These are phyloP conservation scores for Hybognathus amarus DNA, from an alignment of 2,797 vertebrate species.

Conservation along the genomic window DNA sequence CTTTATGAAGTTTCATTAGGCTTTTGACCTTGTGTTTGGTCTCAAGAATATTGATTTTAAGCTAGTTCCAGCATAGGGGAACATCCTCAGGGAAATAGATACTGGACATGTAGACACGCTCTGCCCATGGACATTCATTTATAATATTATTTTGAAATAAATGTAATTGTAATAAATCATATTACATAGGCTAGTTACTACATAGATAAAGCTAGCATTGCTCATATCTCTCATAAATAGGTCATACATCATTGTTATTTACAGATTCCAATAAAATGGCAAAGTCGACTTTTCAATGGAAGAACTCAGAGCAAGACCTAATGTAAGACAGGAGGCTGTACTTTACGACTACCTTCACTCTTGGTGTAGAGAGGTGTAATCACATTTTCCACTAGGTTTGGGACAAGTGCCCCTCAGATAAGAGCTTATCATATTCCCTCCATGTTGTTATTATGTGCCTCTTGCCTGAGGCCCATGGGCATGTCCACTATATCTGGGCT, in stretches of 20 bases:
- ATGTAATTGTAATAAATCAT: no score
- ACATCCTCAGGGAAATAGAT: neutral
- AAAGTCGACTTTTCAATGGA: neutral
- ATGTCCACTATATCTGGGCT: conserved; percentile 69
- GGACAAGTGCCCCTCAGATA: conserved; percentile 69
- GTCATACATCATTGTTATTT: neutral
- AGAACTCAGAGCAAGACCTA: neutral
- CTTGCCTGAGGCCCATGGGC: conserved; percentile 64
- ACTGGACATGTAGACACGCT: neutral
- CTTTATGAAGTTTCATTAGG: conserved; percentile 25
- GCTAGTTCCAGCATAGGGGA: neutral
- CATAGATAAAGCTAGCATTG: neutral
- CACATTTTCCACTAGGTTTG: conserved; percentile 75
- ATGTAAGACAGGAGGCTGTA: conserved; percentile 8
- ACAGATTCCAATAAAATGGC: neutral
- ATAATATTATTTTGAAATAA: neutral
- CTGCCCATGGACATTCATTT: neutral
- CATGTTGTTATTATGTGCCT: conserved; percentile 71
- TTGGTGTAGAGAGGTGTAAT: conserved; percentile 69
- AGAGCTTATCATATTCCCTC: conserved; percentile 76
- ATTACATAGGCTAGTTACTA: neutral
- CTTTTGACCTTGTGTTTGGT: conserved; percentile 32
- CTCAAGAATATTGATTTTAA: conserved; percentile 10
- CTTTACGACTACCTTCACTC: conserved; percentile 51
- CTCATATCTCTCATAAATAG: no score